Percentiles rank a stretch among this genome's conserved stretches.
These are phyloP conservation scores for Bufotes viridis DNA, from an alignment of 2,797 vertebrate genomes.

Conservation along the genomic window DNA sequence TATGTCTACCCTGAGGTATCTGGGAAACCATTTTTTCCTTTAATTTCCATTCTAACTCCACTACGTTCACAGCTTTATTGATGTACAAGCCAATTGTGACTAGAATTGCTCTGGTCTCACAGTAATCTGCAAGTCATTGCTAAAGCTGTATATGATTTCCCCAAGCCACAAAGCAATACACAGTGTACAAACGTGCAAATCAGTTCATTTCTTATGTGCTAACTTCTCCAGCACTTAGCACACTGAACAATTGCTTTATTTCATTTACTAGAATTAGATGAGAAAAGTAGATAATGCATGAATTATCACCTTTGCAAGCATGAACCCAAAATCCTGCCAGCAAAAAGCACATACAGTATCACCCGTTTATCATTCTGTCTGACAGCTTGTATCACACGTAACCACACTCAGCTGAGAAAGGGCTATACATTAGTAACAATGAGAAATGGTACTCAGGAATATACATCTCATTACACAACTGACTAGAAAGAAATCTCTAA, in stretches of 20 bases:
- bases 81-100: neutral
- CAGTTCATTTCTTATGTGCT: neutral
- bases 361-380: neutral
- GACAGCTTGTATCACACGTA: neutral
- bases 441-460: no score
- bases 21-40: neutral
- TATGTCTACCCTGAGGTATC: neutral
- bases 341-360: neutral
- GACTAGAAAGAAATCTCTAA: no score
- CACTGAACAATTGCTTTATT: neutral
- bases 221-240: constrained; percentile 3
- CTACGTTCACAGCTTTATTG: neutral
- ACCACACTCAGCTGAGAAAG: neutral
- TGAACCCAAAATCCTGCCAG: neutral
- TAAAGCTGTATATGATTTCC: neutral
- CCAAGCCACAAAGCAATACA: neutral
- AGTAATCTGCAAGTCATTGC: neutral
- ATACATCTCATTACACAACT: no score
- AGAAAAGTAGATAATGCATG: neutral
- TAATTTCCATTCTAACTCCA: neutral
- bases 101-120: neutral
- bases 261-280: neutral
- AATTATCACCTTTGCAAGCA: neutral
- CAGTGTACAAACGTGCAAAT: neutral
- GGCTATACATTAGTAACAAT: neutral